A percentile compares a stretch with the other conserved stretches of the same genome.
phyloP scores from a whole-genome alignment of 2,113 vertebrate genomes.

The Phrynosoma blainvillii region DNA sequence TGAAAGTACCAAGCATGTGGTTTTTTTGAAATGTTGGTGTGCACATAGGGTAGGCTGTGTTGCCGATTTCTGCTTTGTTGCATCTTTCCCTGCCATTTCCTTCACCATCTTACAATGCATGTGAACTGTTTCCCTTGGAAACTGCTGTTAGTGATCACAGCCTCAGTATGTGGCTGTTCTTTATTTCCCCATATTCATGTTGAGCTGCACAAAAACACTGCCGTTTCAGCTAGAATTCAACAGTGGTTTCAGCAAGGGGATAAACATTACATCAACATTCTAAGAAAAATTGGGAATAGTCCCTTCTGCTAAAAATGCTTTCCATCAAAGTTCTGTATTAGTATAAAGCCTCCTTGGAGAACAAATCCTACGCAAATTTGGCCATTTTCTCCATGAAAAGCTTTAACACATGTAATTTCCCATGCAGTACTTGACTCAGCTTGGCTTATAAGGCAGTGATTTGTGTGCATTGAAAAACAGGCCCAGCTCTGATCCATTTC shows the following conservation, averaged over 20 bases:
- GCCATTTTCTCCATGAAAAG: background rate
- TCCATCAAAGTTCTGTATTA: background rate
- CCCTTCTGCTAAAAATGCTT: background rate
- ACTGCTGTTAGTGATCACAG: background rate
- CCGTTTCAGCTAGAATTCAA: background rate
- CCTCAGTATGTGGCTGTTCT: background rate
- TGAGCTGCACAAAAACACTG: background rate
- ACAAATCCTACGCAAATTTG: background rate
- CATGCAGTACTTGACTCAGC: fast-evolving
- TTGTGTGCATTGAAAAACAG: background rate
- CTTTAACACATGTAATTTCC: background rate
- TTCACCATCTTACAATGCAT: background rate
- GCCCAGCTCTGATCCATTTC: background rate
- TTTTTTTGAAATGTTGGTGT: background rate
- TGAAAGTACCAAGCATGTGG: background rate
- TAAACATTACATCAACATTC: background rate
- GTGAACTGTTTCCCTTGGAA: background rate
- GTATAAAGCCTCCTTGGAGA: background rate
- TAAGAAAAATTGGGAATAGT: background rate
- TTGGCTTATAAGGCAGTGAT: background rate
- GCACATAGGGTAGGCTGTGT: background rate
- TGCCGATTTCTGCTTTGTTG: background rate
- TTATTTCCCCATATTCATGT: background rate
- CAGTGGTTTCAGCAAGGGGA: background rate
- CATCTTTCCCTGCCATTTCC: background rate